These are phyloP conservation scores for Lycocerus yunnanus DNA, from an alignment of 2,888 invertebrate species.

Conservation along the genomic window DNA sequence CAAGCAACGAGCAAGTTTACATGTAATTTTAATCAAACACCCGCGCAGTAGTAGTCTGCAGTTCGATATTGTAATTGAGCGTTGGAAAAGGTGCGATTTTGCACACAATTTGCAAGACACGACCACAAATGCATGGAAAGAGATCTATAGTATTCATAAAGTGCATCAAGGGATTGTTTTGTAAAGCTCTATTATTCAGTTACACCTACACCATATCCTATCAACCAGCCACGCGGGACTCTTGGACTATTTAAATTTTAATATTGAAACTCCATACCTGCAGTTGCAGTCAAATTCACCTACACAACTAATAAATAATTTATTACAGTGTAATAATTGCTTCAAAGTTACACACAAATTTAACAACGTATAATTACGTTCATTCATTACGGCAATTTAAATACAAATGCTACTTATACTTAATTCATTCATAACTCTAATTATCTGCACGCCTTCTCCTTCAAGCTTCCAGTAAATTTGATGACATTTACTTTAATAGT, in stretches of 20 bases:
- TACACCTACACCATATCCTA: conserved; percentile 46
- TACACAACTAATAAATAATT: conserved; percentile 24
- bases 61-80: conserved; percentile 55
- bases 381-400: conserved; percentile 34
- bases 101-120: conserved; percentile 55
- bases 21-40: conserved; percentile 58
- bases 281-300: not conserved
- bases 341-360: conserved; percentile 32
- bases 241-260: conserved; percentile 43
- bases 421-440: conserved; percentile 33
- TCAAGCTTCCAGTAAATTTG: not conserved
- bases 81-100: conserved; percentile 53
- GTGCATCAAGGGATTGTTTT: conserved; percentile 39
- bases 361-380: conserved; percentile 35
- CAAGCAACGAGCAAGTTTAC: conserved; percentile 55
- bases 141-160: conserved; percentile 42
- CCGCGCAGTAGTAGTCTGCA: conserved; percentile 46
- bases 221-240: conserved; percentile 40
- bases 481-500: not conserved
- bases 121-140: conserved; percentile 28
- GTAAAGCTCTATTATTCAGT: conserved; percentile 47
- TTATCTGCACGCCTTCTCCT: conserved; percentile 23
- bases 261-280: not conserved
- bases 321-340: conserved; percentile 29
- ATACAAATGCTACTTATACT: conserved; percentile 27